phyloP scores from a whole-genome alignment of 2,797 vertebrate species.

The Fistularia commersonii region DNA sequence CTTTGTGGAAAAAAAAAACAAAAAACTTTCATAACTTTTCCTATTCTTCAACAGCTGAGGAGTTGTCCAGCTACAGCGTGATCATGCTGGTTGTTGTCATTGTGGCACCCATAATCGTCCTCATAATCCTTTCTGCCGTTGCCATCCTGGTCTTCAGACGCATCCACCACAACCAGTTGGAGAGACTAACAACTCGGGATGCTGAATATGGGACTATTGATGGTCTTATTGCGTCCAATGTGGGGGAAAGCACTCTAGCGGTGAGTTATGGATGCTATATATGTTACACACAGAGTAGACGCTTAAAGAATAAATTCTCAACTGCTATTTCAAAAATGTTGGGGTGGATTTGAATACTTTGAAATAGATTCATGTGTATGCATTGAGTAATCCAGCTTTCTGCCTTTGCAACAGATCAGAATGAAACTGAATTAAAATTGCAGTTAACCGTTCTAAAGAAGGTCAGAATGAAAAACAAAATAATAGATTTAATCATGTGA shows the following conservation, averaged over 20 bases:
- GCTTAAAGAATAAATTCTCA: neutral
- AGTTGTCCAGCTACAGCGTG: slow-evolving; percentile 81
- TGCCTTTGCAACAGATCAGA: too few species aligned
- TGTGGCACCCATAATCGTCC: slow-evolving; percentile 81
- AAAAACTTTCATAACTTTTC: neutral
- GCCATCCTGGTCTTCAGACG: slow-evolving; percentile 85
- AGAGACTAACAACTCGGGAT: slow-evolving; percentile 88
- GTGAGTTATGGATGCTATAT: slow-evolving; percentile 73
- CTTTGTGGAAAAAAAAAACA: neutral
- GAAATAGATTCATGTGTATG: too few species aligned
- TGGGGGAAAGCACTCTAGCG: slow-evolving; percentile 95
- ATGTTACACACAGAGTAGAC: neutral
- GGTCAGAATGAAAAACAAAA: too few species aligned
- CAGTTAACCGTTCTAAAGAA: too few species aligned
- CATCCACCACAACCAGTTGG: slow-evolving; percentile 88
- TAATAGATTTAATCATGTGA: too few species aligned
- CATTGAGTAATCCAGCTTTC: too few species aligned
- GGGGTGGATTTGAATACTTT: slow-evolving; percentile 1
- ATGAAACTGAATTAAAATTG: too few species aligned
- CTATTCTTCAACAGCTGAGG: slow-evolving; percentile 63
- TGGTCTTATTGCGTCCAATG: slow-evolving; percentile 95
- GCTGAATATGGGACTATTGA: slow-evolving; percentile 95
- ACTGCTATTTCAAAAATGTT: too few species aligned
- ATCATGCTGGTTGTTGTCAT: slow-evolving; percentile 84
- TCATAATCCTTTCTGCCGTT: slow-evolving; percentile 82